phyloP scores from a whole-genome alignment of 37 sponge, comb jelly and placozoan species.

The Aphrocallistes beatrix region DNA sequence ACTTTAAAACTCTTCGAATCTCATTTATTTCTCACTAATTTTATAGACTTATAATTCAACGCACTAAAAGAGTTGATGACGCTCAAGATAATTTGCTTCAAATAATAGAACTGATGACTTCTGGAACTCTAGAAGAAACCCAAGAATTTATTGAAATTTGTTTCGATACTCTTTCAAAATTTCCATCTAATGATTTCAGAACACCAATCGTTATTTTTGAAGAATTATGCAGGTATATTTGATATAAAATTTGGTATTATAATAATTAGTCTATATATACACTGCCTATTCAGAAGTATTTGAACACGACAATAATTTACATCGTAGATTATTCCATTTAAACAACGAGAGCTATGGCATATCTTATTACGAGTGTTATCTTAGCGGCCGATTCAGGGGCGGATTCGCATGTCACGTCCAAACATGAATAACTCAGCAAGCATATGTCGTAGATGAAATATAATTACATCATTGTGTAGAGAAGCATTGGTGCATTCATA shows the following conservation, averaged over 20 bases:
- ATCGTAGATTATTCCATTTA: too few relatives aligned
- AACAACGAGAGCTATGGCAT: too few relatives aligned
- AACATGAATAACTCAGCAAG: too few relatives aligned
- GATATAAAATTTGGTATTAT: constrained; percentile 33
- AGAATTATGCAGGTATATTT: constrained; percentile 65
- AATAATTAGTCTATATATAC: neutral
- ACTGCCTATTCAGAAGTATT: too few relatives aligned
- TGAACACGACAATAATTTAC: too few relatives aligned
- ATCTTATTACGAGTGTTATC: too few relatives aligned
- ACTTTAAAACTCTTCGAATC: too few relatives aligned
- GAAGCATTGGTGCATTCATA: too few relatives aligned
- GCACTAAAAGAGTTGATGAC: constrained; percentile 80
- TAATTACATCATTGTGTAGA: too few relatives aligned
- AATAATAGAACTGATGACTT: constrained; percentile 67
- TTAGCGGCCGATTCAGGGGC: too few relatives aligned
- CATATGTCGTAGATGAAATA: too few relatives aligned
- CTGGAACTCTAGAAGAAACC: constrained; percentile 68
- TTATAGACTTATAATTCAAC: constrained; percentile 57
- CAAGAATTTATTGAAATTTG: constrained; percentile 71
- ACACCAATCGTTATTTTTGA: constrained; percentile 82
- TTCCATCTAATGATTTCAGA: constrained; percentile 42
- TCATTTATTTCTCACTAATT: neutral
- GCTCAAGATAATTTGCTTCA: constrained; percentile 53
- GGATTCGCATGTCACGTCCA: too few relatives aligned
- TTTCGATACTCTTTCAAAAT: constrained; percentile 52